Evolutionary conservation across 2,113 vertebrate genomes (phyloP).

Genomic region (Aldabrachelys gigantea): DNA sequence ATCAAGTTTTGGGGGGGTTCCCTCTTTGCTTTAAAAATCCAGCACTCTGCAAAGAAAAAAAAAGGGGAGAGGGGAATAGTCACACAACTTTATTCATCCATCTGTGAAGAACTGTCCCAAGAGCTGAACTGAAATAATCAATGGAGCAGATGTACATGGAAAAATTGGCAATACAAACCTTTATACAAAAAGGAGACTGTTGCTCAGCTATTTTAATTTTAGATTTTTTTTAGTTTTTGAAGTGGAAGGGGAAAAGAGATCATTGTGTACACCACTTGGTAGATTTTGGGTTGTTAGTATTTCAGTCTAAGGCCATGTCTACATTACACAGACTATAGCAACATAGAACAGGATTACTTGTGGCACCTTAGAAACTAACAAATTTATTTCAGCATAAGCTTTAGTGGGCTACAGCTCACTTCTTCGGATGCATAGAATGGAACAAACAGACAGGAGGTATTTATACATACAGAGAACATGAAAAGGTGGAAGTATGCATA

Average conservation of each 20-base stretch:
- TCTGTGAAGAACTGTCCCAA: neutral
- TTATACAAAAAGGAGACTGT: too few species aligned
- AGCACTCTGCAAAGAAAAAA: neutral
- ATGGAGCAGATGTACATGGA: neutral
- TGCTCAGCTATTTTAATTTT: too few species aligned
- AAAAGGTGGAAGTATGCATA: too few species aligned
- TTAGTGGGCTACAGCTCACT: too few species aligned
- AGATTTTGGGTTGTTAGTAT: neutral
- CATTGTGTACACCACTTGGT: neutral
- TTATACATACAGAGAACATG: too few species aligned
- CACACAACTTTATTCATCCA: neutral
- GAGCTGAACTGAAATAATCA: neutral
- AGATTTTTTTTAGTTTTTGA: neutral
- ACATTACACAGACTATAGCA: neutral
- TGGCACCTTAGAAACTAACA: too few species aligned
- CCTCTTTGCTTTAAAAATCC: neutral
- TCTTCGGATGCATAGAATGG: too few species aligned
- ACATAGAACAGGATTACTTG: too few species aligned
- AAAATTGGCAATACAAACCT: too few species aligned
- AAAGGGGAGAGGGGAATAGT: too few species aligned
- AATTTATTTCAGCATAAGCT: too few species aligned
- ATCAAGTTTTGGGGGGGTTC: neutral
- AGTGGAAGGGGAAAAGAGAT: neutral
- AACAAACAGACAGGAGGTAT: too few species aligned
- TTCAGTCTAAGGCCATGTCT: neutral